A percentile compares a stretch with the other conserved stretches of the same genome.
Conservation (phyloP, 2,888 invertebrate genomes). For the Escarpia spicata region DNA sequence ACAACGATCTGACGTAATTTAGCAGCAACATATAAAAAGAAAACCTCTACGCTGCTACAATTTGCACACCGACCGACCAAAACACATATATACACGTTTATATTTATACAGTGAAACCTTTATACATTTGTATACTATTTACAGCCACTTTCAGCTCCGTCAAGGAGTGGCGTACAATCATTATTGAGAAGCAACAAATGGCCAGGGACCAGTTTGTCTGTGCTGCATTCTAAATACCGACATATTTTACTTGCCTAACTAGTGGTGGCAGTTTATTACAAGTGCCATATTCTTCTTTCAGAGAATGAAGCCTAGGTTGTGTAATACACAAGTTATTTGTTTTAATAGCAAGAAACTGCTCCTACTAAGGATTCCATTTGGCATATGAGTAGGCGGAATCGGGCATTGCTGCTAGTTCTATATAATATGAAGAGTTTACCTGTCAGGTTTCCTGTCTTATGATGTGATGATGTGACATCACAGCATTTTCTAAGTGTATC, state of each 20-base stretch:
- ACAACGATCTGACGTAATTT: not conserved
- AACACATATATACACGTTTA: not conserved
- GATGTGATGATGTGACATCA: not conserved
- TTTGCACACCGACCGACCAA: not conserved
- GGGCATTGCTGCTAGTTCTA: not conserved
- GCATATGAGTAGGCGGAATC: not conserved
- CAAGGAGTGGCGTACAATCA: not conserved
- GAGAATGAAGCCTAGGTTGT: not conserved
- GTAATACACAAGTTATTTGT: not conserved
- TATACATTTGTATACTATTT: conserved; percentile 16
- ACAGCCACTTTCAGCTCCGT: not conserved
- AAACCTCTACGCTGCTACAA: not conserved
- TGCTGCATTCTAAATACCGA: not conserved
- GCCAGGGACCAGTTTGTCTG: not conserved
- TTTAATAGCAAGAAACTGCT: not conserved
- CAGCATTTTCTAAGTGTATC: not conserved
- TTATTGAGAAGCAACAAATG: not conserved
- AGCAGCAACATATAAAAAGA: not conserved
- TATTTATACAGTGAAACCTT: not conserved
- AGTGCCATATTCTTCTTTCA: not conserved
- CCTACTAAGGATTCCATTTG: not conserved
- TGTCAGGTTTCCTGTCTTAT: not conserved
- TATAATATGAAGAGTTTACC: not conserved
- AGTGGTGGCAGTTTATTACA: not conserved
- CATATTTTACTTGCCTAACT: not conserved